phyloP scores from a whole-genome alignment of 2,113 vertebrate genomes.

The Myiagra hebetior region DNA sequence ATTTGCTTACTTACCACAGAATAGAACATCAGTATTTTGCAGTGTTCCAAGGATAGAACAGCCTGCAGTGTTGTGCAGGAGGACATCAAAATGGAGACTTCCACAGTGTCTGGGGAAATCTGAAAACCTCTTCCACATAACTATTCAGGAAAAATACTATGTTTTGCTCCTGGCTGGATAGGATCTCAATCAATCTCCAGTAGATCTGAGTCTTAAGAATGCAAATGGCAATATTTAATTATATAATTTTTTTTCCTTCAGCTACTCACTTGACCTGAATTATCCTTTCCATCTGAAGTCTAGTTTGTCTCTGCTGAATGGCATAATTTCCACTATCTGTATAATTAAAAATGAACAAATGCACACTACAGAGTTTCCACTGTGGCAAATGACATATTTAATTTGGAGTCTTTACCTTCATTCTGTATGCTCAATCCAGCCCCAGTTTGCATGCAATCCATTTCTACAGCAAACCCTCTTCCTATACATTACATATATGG shows the following conservation, averaged over 20 bases:
- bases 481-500: neutral
- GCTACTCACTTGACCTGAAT: neutral
- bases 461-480: neutral
- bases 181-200: neutral
- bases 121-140: neutral
- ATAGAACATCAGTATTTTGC: neutral
- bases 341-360: constrained; percentile 3
- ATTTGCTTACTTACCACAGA: neutral
- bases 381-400: neutral
- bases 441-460: neutral
- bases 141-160: neutral
- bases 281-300: neutral
- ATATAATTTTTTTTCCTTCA: neutral
- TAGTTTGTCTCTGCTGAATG: neutral
- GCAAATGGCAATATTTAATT: neutral
- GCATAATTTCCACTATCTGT: neutral
- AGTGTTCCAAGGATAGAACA: neutral
- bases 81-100: neutral
- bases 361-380: neutral
- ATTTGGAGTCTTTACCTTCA: neutral
- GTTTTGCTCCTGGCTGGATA: neutral
- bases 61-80: neutral
- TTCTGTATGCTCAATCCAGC: neutral
- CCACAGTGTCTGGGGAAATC: neutral
- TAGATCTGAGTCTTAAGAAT: neutral